A percentile compares a stretch with the other conserved stretches of the same genome.
Evolutionary conservation across 2,797 vertebrate species (phyloP).

Genomic region (Amniataba percoides): DNA sequence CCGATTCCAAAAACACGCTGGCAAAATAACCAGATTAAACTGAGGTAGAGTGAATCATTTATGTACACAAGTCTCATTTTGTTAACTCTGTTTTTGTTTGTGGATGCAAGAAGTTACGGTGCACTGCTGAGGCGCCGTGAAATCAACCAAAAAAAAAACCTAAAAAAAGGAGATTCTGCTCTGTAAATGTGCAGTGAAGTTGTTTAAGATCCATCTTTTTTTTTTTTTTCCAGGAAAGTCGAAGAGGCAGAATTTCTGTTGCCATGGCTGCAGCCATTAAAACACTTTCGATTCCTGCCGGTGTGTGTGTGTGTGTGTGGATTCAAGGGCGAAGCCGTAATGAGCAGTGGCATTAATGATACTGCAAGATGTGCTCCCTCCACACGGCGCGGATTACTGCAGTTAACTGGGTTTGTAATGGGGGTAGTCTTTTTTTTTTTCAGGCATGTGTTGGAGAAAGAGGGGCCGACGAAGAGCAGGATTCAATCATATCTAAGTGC

Average conservation of each 20-base stretch:
- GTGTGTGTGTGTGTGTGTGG: conserved; percentile 47
- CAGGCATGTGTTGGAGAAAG: conserved; percentile 47
- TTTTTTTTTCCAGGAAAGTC: conserved; percentile 42
- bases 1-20: conserved; percentile 41
- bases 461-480: conserved; percentile 44
- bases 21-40: conserved; percentile 54
- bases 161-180: neutral
- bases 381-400: conserved; percentile 39
- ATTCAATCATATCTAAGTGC: conserved; percentile 47
- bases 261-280: conserved; percentile 59
- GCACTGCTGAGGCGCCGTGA: neutral
- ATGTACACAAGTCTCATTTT: conserved; percentile 41
- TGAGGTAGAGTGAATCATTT: conserved; percentile 49
- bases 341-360: conserved; percentile 71
- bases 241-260: conserved; percentile 53
- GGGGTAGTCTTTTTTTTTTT: conserved; percentile 22
- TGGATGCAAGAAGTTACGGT: conserved; percentile 31
- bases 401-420: conserved; percentile 50
- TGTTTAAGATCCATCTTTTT: conserved; percentile 18
- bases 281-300: conserved; percentile 49
- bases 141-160: conserved; percentile 4
- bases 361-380: conserved; percentile 64
- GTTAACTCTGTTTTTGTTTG: conserved; percentile 32
- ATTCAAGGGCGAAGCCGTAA: conserved; percentile 61
- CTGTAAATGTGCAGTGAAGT: conserved; percentile 19